These are phyloP conservation scores for Cirrhinus mrigala DNA, from an alignment of 2,797 vertebrate genomes.

Conservation along the genomic window DNA sequence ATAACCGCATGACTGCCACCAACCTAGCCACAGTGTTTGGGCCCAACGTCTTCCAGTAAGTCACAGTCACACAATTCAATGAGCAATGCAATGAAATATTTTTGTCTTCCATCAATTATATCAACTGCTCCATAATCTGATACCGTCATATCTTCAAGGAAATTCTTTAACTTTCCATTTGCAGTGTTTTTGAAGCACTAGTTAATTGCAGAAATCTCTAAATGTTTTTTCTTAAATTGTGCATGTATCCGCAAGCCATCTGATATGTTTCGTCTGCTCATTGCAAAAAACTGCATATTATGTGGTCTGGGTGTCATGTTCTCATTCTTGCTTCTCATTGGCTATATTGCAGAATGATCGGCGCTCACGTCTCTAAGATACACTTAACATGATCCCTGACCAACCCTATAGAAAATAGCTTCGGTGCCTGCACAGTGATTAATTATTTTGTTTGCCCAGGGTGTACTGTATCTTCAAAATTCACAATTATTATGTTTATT, in stretches of 20 bases:
- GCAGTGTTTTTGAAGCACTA: not conserved
- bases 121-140: not conserved
- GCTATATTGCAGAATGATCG: not conserved
- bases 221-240: not conserved
- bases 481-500: not conserved
- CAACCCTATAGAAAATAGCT: not conserved
- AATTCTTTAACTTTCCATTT: not conserved
- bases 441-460: not conserved
- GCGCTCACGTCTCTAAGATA: not conserved
- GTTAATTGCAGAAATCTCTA: not conserved
- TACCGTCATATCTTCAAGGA: not conserved
- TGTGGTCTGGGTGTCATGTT: conserved; percentile 16
- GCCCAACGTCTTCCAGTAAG: conserved; percentile 94
- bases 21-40: conserved; percentile 94
- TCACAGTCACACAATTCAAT: conserved; percentile 34
- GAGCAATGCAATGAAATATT: not conserved
- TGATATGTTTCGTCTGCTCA: not conserved
- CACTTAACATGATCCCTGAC: not conserved
- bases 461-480: not conserved
- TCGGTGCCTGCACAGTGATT: not conserved
- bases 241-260: not conserved
- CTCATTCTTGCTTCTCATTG: not conserved
- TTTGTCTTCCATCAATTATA: not conserved
- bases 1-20: conserved; percentile 89
- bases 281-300: not conserved